These are phyloP conservation scores for Tragelaphus imberbis DNA, from an alignment of 2,113 vertebrate species.

Conservation along the genomic window DNA sequence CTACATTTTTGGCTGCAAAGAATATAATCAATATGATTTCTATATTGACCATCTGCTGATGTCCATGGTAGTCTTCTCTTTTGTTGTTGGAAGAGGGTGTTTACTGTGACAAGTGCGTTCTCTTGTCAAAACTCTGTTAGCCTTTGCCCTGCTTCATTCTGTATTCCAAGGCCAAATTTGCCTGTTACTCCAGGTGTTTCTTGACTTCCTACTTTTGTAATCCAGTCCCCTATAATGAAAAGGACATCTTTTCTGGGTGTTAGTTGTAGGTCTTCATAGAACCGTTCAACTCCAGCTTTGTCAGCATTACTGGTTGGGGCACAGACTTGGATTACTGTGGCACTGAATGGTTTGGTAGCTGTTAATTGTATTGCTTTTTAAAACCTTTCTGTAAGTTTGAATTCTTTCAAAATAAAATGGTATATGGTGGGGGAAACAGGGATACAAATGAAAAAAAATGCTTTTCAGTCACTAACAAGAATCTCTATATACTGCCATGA, in stretches of 20 bases:
- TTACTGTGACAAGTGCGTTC: background rate
- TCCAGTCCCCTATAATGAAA: background rate
- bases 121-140: background rate
- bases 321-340: background rate
- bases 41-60: background rate
- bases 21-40: background rate
- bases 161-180: background rate
- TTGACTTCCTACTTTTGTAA: background rate
- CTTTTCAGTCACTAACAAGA: background rate
- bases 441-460: background rate
- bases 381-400: background rate
- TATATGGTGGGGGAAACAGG: background rate
- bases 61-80: background rate
- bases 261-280: background rate
- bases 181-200: background rate
- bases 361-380: background rate
- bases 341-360: background rate
- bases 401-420: conserved; percentile 13
- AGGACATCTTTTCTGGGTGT: background rate
- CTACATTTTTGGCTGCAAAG: background rate
- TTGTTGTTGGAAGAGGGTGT: background rate
- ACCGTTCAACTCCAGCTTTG: background rate
- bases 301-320: background rate
- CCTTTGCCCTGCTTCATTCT: background rate
- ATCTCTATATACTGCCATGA: background rate